A percentile compares a stretch with the other conserved stretches of the same genome.
Evolutionary conservation across 2,113 vertebrate species (phyloP).

Genomic region (Microtus richardsoni): DNA sequence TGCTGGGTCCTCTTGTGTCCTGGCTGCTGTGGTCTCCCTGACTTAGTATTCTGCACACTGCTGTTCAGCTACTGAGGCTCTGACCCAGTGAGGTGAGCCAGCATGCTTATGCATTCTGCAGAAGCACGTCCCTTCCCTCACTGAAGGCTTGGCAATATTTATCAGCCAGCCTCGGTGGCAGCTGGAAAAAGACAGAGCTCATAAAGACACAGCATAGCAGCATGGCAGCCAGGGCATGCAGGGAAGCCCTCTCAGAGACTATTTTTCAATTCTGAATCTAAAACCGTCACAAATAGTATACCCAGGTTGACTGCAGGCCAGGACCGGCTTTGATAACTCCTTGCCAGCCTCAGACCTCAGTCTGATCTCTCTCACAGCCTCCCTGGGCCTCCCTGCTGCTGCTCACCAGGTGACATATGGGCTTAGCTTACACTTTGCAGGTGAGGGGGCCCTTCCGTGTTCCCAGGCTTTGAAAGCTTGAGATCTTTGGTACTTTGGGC

Average conservation of each 20-base stretch:
- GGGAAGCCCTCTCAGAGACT: not conserved
- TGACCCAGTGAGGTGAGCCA: slow-evolving; percentile 73
- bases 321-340: not conserved
- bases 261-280: slow-evolving; percentile 17
- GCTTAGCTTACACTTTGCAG: not conserved
- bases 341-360: rapidly evolving
- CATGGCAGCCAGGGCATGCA: not conserved
- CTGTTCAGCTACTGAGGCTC: slow-evolving; percentile 83
- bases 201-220: not conserved
- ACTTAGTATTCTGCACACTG: slow-evolving; percentile 84
- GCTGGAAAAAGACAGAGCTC: slow-evolving; percentile 54
- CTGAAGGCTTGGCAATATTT: slow-evolving; percentile 64
- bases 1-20: slow-evolving; percentile 70
- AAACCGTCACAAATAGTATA: not conserved
- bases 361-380: not conserved
- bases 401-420: rapidly evolving
- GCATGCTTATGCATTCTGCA: slow-evolving; percentile 83
- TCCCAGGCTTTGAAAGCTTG: not conserved
- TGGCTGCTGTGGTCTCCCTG: slow-evolving; percentile 42
- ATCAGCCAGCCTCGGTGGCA: slow-evolving; percentile 60
- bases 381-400: not conserved
- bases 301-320: rapidly evolving
- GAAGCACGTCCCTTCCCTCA: slow-evolving; percentile 51
- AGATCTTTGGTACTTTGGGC: not conserved
- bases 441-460: rapidly evolving